phyloP scores from a whole-genome alignment of 2,888 invertebrate genomes.

The Cabera pusaria region DNA sequence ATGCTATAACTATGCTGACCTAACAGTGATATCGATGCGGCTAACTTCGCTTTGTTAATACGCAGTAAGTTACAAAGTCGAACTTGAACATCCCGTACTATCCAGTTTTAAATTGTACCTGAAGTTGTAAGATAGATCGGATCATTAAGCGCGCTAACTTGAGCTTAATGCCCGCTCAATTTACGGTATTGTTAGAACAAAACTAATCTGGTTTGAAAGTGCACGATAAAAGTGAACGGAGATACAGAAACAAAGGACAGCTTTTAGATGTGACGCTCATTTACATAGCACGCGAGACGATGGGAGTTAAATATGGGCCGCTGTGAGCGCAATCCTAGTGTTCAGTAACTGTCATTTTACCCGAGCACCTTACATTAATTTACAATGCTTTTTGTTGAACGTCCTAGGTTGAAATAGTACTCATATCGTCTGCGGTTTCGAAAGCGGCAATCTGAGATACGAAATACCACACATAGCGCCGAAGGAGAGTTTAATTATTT shows the following conservation, averaged over 20 bases:
- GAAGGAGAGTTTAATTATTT: too few relatives aligned
- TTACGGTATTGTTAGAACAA: conserved; percentile 61
- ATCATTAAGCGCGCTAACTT: conserved; percentile 50
- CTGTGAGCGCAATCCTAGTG: conserved; percentile 44
- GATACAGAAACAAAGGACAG: conserved; percentile 57
- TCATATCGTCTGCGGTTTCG: conserved; percentile 6
- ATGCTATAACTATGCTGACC: conserved; percentile 57
- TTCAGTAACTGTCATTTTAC: conserved; percentile 47
- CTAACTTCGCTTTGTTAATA: conserved; percentile 42
- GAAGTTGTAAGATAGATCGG: conserved; percentile 50
- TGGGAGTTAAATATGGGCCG: conserved; percentile 38
- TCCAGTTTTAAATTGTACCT: conserved; percentile 38
- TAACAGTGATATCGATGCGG: conserved; percentile 46
- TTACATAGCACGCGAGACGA: conserved; percentile 53
- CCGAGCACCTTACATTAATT: conserved; percentile 18
- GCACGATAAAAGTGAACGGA: conserved; percentile 59
- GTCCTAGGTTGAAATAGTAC: conserved; percentile 6
- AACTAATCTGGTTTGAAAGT: conserved; percentile 69
- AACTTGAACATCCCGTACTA: conserved; percentile 37
- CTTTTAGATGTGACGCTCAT: conserved; percentile 59
- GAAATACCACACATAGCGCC: too few relatives aligned
- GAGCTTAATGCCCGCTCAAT: conserved; percentile 51
- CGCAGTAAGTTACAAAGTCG: conserved; percentile 30
- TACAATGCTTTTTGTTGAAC: conserved; percentile 16
- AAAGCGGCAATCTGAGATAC: conserved; percentile 3